These are phyloP conservation scores for Nephrotoma guestfalica DNA, from an alignment of 2,888 invertebrate species.

Conservation along the genomic window DNA sequence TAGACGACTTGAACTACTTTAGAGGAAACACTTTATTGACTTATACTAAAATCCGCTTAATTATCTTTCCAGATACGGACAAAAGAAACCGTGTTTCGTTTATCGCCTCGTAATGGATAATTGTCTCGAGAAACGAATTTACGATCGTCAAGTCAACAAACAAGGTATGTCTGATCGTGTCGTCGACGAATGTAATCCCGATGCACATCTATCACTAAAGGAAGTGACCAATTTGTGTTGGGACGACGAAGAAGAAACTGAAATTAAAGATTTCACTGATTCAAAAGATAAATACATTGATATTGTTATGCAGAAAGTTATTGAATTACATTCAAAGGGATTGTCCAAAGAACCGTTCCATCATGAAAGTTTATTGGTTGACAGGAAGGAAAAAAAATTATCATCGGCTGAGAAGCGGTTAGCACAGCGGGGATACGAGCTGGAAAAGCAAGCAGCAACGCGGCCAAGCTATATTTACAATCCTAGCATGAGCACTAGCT, in stretches of 20 bases:
- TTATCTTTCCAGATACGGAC: conserved; percentile 57
- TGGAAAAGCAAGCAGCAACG: conserved; percentile 76
- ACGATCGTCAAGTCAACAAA: conserved; percentile 95
- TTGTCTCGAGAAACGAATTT: conserved; percentile 94
- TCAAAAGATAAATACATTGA: conserved; percentile 64
- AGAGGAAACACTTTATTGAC: background rate
- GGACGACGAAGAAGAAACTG: conserved; percentile 76
- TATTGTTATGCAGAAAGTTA: conserved; percentile 60
- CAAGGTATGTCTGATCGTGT: conserved; percentile 97
- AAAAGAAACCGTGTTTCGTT: conserved; percentile 85
- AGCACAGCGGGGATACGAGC: conserved; percentile 81
- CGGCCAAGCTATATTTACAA: conserved; percentile 41
- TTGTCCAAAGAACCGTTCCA: conserved; percentile 81
- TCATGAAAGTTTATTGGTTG: conserved; percentile 87
- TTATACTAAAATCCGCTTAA: conserved; percentile 17
- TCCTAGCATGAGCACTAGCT: conserved; percentile 35
- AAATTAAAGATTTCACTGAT: conserved; percentile 56
- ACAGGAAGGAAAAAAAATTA: conserved; percentile 86
- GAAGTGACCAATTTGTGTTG: conserved; percentile 81
- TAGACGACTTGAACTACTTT: too few species aligned
- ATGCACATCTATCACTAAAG: conserved; percentile 80
- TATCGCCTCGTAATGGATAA: conserved; percentile 95
- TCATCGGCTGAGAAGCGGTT: conserved; percentile 86
- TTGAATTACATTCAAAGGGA: conserved; percentile 44
- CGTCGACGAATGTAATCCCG: conserved; percentile 95